A percentile compares a stretch with the other conserved stretches of the same genome.
Evolutionary conservation across 1,140 invertebrate species (phyloP).

Genomic region (Lamellibrachia luymesi): DNA sequence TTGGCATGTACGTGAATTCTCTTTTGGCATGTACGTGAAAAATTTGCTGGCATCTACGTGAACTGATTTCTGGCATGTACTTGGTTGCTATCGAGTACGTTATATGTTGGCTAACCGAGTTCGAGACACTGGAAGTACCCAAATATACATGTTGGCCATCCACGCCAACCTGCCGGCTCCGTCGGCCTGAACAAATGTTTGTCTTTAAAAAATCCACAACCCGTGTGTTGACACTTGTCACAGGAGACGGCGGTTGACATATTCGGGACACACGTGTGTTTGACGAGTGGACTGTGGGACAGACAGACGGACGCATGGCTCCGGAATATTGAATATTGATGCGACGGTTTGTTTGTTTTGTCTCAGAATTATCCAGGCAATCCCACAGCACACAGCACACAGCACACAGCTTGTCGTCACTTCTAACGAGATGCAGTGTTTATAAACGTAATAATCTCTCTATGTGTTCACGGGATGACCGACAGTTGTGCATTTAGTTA

Average conservation of each 20-base stretch:
- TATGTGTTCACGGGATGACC: neutral
- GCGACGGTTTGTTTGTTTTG: neutral
- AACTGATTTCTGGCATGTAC: neutral
- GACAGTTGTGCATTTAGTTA: neutral
- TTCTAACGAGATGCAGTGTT: neutral
- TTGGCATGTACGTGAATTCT: neutral
- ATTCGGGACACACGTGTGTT: neutral
- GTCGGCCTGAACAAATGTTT: neutral
- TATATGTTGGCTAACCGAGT: neutral
- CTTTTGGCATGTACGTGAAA: neutral
- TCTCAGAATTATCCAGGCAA: neutral
- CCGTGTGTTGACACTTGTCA: neutral
- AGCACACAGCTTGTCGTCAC: neutral
- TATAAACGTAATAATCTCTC: neutral
- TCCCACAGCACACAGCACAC: neutral
- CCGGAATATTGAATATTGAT: neutral
- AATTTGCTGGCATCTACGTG: neutral
- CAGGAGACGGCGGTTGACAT: neutral
- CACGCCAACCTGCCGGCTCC: neutral
- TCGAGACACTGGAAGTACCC: neutral
- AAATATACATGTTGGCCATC: neutral
- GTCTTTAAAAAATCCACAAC: constrained; percentile 1
- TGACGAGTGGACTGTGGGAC: neutral
- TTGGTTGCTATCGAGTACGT: neutral
- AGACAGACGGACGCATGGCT: neutral